Percentiles rank a stretch among this genome's conserved stretches.
These are phyloP conservation scores for Patagioenas fasciata DNA, from an alignment of 2,113 vertebrate genomes.

Conservation along the genomic window DNA sequence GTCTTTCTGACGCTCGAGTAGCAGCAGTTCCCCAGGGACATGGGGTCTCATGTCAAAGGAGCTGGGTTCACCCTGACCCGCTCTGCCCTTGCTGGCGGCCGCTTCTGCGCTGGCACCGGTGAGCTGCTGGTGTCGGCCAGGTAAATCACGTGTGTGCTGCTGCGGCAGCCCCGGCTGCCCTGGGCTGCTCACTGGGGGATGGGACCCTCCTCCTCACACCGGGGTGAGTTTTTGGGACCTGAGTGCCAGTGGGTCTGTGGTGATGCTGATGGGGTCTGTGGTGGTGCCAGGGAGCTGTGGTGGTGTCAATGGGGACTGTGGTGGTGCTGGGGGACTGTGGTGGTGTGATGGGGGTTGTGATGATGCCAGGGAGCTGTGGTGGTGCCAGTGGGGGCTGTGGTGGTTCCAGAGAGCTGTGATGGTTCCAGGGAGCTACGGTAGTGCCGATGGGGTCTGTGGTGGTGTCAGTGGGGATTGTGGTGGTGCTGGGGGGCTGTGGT, in stretches of 20 bases:
- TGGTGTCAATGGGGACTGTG: no score
- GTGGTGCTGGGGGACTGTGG: no score
- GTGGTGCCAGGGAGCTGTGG: not conserved
- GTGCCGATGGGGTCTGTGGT: no score
- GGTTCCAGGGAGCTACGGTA: no score
- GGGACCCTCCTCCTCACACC: fast-evolving
- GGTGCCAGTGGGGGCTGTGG: no score
- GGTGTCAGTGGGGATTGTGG: no score
- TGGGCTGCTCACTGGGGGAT: not conserved
- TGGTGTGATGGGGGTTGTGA: no score
- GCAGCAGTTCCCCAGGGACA: fast-evolving
- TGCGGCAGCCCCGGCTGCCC: not conserved
- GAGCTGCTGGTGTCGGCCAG: not conserved
- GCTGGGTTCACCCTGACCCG: not conserved
- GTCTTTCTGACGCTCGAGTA: not conserved
- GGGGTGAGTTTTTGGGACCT: not conserved
- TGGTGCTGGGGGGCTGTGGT: no score
- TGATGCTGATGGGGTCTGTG: not conserved
- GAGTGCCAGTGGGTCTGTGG: not conserved
- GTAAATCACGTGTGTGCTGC: not conserved
- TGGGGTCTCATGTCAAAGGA: fast-evolving
- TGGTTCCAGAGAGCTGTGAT: no score
- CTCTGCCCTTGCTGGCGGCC: not conserved
- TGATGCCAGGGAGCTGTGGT: no score
- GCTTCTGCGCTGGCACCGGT: not conserved